A percentile compares a stretch with the other conserved stretches of the same genome.
Conservation (phyloP, 2,888 invertebrate species). For the Drosophila formosana region DNA sequence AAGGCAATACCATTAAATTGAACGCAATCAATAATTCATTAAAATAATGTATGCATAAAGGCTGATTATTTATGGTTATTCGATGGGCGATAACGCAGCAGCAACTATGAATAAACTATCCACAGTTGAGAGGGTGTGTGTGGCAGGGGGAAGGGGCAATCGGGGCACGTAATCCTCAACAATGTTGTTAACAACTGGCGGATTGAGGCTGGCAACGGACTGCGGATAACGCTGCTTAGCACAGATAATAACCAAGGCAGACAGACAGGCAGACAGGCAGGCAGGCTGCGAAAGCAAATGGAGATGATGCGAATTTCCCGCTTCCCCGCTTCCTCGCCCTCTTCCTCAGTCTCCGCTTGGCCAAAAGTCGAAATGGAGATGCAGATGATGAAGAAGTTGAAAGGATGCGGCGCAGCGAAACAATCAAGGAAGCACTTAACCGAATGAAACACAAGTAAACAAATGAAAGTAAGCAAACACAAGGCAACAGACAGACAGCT, state of each 20-base stretch:
- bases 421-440: conserved; percentile 81
- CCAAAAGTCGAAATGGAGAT: conserved; percentile 9
- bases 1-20: conserved; percentile 48
- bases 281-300: conserved; percentile 16
- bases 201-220: conserved; percentile 27
- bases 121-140: conserved; percentile 2
- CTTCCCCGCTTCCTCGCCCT: too few relatives aligned
- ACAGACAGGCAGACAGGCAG: conserved; percentile 18
- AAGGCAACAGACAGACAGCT: conserved; percentile 61
- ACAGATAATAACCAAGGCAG: conserved; percentile 45
- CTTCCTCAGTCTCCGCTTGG: background rate
- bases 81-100: conserved; percentile 36
- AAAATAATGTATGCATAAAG: conserved; percentile 77
- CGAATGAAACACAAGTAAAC: conserved; percentile 81
- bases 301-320: conserved; percentile 3
- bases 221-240: conserved; percentile 42
- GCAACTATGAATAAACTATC: conserved; percentile 41
- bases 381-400: conserved; percentile 31
- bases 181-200: conserved; percentile 69
- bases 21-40: conserved; percentile 77
- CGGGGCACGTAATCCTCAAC: conserved; percentile 46
- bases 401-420: conserved; percentile 47
- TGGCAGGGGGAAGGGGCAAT: conserved; percentile 18
- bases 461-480: conserved; percentile 76
- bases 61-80: conserved; percentile 73